Base-by-base conservation (phyloP, 1,140 invertebrate species). In the Drosophila melanica region DNA sequence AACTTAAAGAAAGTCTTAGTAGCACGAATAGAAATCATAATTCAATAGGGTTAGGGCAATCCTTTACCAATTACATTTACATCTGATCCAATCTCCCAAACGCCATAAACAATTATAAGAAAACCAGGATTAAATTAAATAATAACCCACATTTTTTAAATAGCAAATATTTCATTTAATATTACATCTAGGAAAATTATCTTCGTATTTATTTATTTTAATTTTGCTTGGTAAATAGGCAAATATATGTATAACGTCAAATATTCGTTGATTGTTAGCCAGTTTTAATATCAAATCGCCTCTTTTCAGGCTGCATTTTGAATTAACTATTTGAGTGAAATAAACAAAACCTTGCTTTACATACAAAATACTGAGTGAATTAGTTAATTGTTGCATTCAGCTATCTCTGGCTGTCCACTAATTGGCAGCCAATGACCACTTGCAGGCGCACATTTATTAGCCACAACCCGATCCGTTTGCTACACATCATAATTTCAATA, bases 401-500 rank as follows among this genome's bases (percentile, higher is more conserved):
- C 57, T 30, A 53, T 30, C 50, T 16, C 23, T 63, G 14, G 11
- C 27, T 39, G 44, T 44, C 55, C 57, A 37, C 63, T 85, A 85
- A 85, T 85, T 85, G 79, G 69, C 63, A 76, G 69, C 58, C 65
- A 76, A 76, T 73, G 44, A 73, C 55, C 63, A 68, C 72, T 81
- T 70, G 67, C 66, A 55, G 50, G 69, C 45, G 75, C 60, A 59
- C 50, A 86, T 53, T 77, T 79, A 67, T 81, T 81, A 73, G 81
- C 50, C 59, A 50, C 60, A 77, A 77, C 68, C 51, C 55, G 65
- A 64, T 64, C 20, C 42, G 14, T 27, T 20, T 23, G 48, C 62
- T 48, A 63, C 74, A 75, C 81, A 86, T 85, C 81, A 85, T 85
- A 85, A 86, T 86, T 85, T 81, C 75, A 81, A 66, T 6, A 75